Percentiles rank a stretch among this genome's conserved stretches.
phyloP scores from a whole-genome alignment of 1,140 invertebrate species.

The Drosophila baimaii region DNA sequence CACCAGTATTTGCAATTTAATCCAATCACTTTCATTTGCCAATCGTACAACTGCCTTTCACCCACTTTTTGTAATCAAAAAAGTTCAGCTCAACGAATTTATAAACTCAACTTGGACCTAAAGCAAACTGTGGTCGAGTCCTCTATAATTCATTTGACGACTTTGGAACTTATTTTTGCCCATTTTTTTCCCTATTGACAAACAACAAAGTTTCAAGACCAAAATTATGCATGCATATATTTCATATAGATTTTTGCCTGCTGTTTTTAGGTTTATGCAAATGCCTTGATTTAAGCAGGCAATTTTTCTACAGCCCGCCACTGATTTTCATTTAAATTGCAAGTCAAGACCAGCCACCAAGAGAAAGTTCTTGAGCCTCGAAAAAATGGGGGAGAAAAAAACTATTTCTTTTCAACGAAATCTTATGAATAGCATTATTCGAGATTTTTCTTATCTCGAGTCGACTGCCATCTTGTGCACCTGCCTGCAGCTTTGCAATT shows the following conservation, averaged over 20 bases:
- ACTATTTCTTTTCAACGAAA: constrained; percentile 60
- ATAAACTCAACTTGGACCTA: constrained; percentile 12
- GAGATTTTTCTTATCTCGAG: constrained; percentile 38
- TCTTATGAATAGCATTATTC: constrained; percentile 76
- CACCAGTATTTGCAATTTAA: neutral
- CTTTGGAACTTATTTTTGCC: constrained; percentile 12
- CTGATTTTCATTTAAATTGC: constrained; percentile 78
- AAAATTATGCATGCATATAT: constrained; percentile 22
- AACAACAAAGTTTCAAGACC: constrained; percentile 24
- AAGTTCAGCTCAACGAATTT: constrained; percentile 23
- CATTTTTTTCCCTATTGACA: constrained; percentile 29
- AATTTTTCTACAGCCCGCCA: constrained; percentile 39
- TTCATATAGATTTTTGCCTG: constrained; percentile 24
- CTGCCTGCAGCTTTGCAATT: constrained; percentile 45
- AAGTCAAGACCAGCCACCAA: constrained; percentile 27
- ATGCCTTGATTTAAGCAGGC: constrained; percentile 52
- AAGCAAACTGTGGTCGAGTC: constrained; percentile 26
- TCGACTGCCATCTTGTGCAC: constrained; percentile 16
- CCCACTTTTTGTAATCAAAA: constrained; percentile 33
- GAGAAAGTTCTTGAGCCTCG: constrained; percentile 53
- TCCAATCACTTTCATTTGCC: constrained; percentile 6
- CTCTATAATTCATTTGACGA: constrained; percentile 32
- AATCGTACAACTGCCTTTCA: neutral
- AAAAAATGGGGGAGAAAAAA: constrained; percentile 16
- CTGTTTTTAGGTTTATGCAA: constrained; percentile 53